A percentile compares a stretch with the other conserved stretches of the same genome.
phyloP scores from a whole-genome alignment of 2,113 vertebrate genomes.

The Plecturocebus donacophilus region DNA sequence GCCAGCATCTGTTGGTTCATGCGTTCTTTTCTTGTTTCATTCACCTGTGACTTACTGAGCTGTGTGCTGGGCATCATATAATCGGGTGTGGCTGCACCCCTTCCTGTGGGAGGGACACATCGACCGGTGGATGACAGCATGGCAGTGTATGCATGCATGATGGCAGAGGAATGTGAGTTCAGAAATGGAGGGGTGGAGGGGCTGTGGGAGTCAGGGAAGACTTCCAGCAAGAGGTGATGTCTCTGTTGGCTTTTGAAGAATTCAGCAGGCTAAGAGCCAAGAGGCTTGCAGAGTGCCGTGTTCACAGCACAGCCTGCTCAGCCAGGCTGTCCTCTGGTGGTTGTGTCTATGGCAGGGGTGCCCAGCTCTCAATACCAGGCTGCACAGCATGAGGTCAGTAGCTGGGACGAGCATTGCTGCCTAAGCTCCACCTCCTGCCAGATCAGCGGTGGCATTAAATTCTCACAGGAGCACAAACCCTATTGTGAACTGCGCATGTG shows the following conservation, averaged over 20 bases:
- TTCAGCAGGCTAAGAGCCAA: background rate
- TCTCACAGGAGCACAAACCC: no score
- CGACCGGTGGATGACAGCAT: background rate
- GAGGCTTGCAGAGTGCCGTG: background rate
- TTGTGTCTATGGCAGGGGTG: background rate
- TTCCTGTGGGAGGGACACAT: background rate
- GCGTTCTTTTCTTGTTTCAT: background rate
- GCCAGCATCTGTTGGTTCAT: background rate
- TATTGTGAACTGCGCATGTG: no score
- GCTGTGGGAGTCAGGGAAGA: background rate
- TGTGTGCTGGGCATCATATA: background rate
- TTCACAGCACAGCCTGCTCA: background rate
- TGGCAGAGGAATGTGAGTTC: background rate
- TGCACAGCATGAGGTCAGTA: no score
- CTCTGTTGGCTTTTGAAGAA: background rate
- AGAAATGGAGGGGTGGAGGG: background rate
- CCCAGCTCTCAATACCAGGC: no score
- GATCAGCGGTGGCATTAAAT: no score
- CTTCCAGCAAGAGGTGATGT: background rate
- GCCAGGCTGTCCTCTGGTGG: background rate
- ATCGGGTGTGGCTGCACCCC: background rate
- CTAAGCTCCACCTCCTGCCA: no score
- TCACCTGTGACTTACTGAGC: background rate
- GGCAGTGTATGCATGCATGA: rapidly evolving
- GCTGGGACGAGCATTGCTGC: no score